phyloP scores from a whole-genome alignment of 2,888 invertebrate genomes.

The Chaetoderma sp. region DNA sequence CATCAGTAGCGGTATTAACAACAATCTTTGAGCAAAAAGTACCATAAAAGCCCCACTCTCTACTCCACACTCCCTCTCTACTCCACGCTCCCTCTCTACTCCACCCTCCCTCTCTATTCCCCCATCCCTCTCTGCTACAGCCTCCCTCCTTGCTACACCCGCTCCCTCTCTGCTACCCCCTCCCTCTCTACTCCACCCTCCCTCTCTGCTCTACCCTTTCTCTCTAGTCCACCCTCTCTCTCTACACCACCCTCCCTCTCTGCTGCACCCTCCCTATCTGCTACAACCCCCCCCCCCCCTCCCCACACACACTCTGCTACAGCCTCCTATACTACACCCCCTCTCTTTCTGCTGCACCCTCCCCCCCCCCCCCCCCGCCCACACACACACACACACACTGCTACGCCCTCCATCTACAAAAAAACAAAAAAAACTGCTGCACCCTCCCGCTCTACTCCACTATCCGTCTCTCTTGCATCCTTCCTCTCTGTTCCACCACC shows the following conservation, averaged over 20 bases:
- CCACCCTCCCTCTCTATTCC: conserved; percentile 2
- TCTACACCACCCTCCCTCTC: conserved; percentile 13
- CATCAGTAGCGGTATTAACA: too few species aligned
- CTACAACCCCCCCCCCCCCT: neutral
- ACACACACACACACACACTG: too few species aligned
- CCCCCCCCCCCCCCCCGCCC: conserved; percentile 4
- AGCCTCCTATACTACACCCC: conserved; percentile 1
- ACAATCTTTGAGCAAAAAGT: too few species aligned
- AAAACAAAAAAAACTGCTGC: too few species aligned
- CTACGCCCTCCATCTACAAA: too few species aligned
- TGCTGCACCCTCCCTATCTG: neutral
- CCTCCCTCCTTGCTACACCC: conserved; percentile 8
- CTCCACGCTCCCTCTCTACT: conserved; percentile 18
- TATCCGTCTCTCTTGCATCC: conserved; percentile 20
- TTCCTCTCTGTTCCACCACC: conserved; percentile 18
- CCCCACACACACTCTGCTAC: conserved; percentile 16
- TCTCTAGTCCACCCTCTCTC: conserved; percentile 19
- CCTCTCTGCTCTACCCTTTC: conserved; percentile 12
- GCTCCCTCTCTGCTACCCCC: conserved; percentile 13
- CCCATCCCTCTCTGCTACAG: neutral
- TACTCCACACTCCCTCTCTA: conserved; percentile 21
- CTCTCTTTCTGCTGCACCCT: neutral
- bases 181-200: conserved; percentile 14
- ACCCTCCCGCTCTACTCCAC: too few species aligned
- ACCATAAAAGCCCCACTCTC: too few species aligned